Conservation (phyloP, 1,140 invertebrate species). For the Ips nitidus region DNA sequence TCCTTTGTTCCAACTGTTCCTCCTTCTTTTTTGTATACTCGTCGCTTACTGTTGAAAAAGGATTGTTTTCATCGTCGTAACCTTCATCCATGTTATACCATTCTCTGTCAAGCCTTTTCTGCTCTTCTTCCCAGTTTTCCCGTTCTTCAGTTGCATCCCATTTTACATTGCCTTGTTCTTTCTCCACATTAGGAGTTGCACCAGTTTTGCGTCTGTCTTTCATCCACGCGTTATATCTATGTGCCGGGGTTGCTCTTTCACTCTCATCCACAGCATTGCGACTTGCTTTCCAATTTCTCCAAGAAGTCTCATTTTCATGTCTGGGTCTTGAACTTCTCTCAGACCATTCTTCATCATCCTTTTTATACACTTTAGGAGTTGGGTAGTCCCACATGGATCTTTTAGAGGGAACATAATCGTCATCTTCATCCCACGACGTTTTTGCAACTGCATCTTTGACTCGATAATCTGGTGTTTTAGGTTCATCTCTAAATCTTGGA, state of each 20-base stretch:
- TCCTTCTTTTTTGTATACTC: conserved; percentile 92
- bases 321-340: conserved; percentile 51
- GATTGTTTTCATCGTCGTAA: conserved; percentile 91
- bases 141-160: conserved; percentile 68
- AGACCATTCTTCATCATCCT: conserved; percentile 50
- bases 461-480: conserved; percentile 71
- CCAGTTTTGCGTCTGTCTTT: conserved; percentile 66
- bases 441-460: conserved; percentile 70
- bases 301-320: conserved; percentile 28
- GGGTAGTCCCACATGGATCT: conserved; percentile 91
- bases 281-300: conserved; percentile 27
- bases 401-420: conserved; percentile 62
- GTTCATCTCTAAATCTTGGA: conserved; percentile 75
- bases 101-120: conserved; percentile 88
- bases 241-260: conserved; percentile 77
- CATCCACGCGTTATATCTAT: conserved; percentile 82
- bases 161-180: conserved; percentile 49
- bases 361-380: conserved; percentile 68
- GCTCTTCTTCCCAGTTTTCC: conserved; percentile 89
- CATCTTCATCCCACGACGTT: conserved; percentile 89
- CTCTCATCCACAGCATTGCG: conserved; percentile 64
- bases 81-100: conserved; percentile 97
- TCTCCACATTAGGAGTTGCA: conserved; percentile 56
- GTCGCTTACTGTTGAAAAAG: conserved; percentile 85
- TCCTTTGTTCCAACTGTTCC: conserved; percentile 84